Conservation (phyloP, 2,113 vertebrate species). For the Dipodomys ordii region DNA sequence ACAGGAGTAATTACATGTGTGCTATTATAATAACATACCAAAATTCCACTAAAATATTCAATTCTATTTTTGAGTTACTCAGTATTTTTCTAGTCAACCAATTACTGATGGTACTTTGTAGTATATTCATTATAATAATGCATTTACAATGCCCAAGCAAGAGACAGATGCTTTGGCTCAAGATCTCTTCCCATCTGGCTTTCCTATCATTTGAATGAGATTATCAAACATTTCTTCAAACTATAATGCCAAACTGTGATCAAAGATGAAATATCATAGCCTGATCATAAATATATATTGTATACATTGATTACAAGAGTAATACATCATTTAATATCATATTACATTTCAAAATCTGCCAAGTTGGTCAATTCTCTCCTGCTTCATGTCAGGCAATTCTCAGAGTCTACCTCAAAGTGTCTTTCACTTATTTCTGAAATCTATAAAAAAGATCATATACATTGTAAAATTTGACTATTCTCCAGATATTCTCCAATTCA, state of each 20-base stretch:
- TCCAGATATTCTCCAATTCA: not conserved
- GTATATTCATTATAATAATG: not conserved
- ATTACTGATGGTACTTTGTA: not conserved
- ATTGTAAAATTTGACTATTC: not conserved
- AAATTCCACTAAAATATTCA: not conserved
- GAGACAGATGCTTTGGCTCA: not conserved
- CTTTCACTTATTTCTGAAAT: not conserved
- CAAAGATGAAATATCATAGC: not conserved
- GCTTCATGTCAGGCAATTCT: not conserved
- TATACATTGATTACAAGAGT: not conserved
- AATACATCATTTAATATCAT: conserved; percentile 18
- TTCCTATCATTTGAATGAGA: not conserved
- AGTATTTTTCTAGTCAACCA: conserved; percentile 1
- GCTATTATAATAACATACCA: not conserved
- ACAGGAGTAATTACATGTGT: not conserved
- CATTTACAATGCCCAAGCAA: not conserved
- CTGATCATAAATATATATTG: not conserved
- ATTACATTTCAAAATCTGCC: conserved; percentile 49
- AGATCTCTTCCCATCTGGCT: not conserved
- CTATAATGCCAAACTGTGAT: not conserved
- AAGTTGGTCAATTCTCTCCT: not conserved
- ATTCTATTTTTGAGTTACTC: conserved; percentile 14
- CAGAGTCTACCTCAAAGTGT: not conserved
- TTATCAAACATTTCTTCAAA: conserved; percentile 10
- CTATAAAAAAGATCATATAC: not conserved